phyloP scores from a whole-genome alignment of 30 jellyfish, hydroid and myxozoan species.

The Nemopilema nomurai region DNA sequence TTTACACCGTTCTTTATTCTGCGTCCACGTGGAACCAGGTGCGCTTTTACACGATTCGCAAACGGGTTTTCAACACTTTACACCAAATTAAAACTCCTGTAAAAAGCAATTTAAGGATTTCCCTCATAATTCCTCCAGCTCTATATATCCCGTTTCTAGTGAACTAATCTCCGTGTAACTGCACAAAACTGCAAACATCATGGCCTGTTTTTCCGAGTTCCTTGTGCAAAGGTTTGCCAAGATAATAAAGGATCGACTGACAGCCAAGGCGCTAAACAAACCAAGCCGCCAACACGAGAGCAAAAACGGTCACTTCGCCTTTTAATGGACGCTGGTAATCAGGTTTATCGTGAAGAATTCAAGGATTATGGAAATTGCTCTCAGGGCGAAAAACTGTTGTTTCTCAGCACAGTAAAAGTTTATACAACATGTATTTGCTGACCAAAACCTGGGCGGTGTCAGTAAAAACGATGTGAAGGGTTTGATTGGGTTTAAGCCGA shows the following conservation, averaged over 20 bases:
- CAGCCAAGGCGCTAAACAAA: background rate
- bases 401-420: no score
- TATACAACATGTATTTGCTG: no score
- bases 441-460: no score
- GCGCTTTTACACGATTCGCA: background rate
- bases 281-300: background rate
- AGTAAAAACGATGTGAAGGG: no score
- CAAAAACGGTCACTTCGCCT: background rate
- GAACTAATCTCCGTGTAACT: background rate
- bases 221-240: background rate
- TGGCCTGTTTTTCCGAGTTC: background rate
- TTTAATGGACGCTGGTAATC: background rate
- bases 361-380: background rate
- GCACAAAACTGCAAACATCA: background rate
- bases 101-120: background rate
- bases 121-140: background rate
- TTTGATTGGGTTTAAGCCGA: no score
- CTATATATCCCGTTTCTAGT: background rate
- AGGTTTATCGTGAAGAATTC: background rate
- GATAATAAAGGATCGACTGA: background rate
- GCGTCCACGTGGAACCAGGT: background rate
- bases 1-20: no score
- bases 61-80: background rate
- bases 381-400: background rate
- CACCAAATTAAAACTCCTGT: background rate